Evolutionary conservation across 2,888 invertebrate species (phyloP).

Genomic region (Iselma pallidipennis): DNA sequence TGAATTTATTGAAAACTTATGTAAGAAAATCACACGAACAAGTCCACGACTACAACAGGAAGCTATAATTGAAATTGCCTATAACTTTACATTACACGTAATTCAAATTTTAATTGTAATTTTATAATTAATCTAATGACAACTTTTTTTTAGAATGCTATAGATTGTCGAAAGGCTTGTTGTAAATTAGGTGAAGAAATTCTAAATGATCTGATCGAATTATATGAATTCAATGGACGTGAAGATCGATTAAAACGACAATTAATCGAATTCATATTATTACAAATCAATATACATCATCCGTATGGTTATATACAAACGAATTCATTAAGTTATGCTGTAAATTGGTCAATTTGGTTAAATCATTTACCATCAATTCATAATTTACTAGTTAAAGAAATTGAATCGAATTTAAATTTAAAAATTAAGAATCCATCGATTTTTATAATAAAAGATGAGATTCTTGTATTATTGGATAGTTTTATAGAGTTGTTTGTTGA

Average conservation of each 20-base stretch:
- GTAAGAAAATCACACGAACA: conserved; percentile 31
- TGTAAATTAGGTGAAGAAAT: conserved; percentile 52
- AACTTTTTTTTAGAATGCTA: conserved; percentile 43
- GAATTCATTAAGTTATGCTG: conserved; percentile 50
- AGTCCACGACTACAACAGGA: conserved; percentile 32
- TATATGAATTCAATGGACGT: conserved; percentile 41
- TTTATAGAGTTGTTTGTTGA: conserved; percentile 46
- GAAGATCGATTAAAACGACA: conserved; percentile 43
- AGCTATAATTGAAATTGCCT: conserved; percentile 34
- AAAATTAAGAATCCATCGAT: conserved; percentile 32
- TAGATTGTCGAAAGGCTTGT: conserved; percentile 49
- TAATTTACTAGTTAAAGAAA: conserved; percentile 47
- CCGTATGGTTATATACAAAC: conserved; percentile 54
- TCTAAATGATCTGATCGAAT: conserved; percentile 34
- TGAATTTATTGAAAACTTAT: conserved; percentile 42
- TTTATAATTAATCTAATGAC: conserved; percentile 1
- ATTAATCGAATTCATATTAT: conserved; percentile 57
- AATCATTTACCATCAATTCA: conserved; percentile 52
- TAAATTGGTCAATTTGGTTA: conserved; percentile 55
- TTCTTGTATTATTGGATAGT: conserved; percentile 31
- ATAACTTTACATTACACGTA: conserved; percentile 34
- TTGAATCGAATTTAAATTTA: conserved; percentile 22
- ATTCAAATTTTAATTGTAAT: conserved; percentile 8
- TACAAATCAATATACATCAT: conserved; percentile 61
- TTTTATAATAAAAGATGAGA: conserved; percentile 31